phyloP scores from a whole-genome alignment of 2,113 vertebrate genomes.

The Microcebus lehilahytsara region DNA sequence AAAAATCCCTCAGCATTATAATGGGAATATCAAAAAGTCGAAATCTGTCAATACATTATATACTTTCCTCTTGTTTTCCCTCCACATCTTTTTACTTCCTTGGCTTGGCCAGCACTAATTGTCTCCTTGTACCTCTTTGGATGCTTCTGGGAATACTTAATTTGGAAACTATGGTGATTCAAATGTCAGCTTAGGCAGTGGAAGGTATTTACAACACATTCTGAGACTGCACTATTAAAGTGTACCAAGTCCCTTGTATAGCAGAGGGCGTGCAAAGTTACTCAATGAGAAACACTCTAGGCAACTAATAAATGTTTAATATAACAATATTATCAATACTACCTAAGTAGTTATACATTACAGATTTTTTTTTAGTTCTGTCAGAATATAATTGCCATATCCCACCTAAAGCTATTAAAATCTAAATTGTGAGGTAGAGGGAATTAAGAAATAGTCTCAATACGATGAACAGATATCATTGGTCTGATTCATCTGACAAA shows the following conservation, averaged over 20 bases:
- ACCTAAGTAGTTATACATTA: not conserved
- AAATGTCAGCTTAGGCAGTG: not conserved
- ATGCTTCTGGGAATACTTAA: not conserved
- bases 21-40: not conserved
- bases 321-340: not conserved
- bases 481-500: not conserved
- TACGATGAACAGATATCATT: not conserved
- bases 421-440: not conserved
- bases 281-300: not conserved
- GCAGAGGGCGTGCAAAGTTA: not conserved
- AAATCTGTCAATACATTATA: not conserved
- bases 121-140: not conserved
- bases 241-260: not conserved
- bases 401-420: not conserved
- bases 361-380: not conserved
- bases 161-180: constrained; percentile 24
- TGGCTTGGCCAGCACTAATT: not conserved
- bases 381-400: not conserved
- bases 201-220: not conserved
- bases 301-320: not conserved
- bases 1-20: not conserved
- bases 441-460: not conserved
- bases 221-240: not conserved
- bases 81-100: too few relatives aligned
- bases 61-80: not conserved